These are phyloP conservation scores for Tragulus kanchil DNA, from an alignment of 2,113 vertebrate genomes.

Conservation along the genomic window DNA sequence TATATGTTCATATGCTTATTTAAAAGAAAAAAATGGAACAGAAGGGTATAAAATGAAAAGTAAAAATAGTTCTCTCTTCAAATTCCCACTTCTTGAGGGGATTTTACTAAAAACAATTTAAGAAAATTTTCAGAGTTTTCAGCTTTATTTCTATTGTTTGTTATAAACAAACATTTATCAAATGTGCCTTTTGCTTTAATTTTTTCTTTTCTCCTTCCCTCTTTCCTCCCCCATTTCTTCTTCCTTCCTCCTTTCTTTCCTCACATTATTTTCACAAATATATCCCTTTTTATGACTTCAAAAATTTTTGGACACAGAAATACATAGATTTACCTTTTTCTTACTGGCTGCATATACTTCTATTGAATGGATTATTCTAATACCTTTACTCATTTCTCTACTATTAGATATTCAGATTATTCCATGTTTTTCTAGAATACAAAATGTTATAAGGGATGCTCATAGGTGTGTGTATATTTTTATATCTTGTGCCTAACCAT, in stretches of 20 bases:
- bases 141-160: not conserved
- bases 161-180: not conserved
- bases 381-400: not conserved
- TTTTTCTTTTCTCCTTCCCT: not conserved
- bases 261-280: not conserved
- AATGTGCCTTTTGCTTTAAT: not conserved
- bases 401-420: not conserved
- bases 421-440: not conserved
- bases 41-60: not conserved
- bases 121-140: not conserved
- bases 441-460: not conserved
- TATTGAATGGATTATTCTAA: slow-evolving; percentile 7
- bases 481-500: not conserved
- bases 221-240: fast-evolving
- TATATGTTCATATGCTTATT: not conserved
- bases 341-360: not conserved
- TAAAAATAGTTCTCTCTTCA: slow-evolving; percentile 10
- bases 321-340: not conserved
- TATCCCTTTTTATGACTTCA: not conserved
- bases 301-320: not conserved
- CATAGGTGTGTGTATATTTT: not conserved
- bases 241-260: not conserved
- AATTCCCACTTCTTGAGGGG: not conserved
- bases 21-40: not conserved
- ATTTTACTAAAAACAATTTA: slow-evolving; percentile 4